A percentile compares a stretch with the other conserved stretches of the same genome.
phyloP scores from a whole-genome alignment of 2,113 vertebrate genomes.

The Alethe diademata region DNA sequence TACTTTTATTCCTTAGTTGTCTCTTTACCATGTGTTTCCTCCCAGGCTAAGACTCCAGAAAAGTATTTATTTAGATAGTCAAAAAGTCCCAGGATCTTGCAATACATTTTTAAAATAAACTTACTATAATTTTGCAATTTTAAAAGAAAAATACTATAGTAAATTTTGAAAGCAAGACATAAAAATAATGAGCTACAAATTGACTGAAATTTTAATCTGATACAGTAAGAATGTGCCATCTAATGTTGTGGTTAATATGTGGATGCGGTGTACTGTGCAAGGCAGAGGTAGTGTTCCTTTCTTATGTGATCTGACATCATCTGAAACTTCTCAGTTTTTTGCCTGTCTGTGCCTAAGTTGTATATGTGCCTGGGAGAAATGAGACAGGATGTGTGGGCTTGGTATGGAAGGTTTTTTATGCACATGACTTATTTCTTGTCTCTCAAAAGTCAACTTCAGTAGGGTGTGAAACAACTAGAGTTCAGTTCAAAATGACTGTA shows the following conservation, averaged over 20 bases:
- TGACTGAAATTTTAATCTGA: background rate
- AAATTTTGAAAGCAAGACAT: background rate
- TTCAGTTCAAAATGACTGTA: background rate
- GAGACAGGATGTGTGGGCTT: background rate
- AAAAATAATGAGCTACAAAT: background rate
- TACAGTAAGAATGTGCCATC: background rate
- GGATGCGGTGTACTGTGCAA: background rate
- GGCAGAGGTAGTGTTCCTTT: background rate
- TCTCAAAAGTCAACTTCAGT: background rate
- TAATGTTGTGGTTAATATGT: background rate
- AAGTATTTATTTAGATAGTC: background rate
- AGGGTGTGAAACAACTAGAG: background rate
- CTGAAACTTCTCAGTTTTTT: background rate
- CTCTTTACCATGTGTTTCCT: background rate
- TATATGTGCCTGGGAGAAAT: accelerated
- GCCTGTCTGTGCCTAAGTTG: background rate
- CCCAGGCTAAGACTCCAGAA: background rate
- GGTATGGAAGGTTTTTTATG: background rate
- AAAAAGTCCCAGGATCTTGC: background rate
- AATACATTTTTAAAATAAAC: background rate
- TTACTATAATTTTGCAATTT: background rate
- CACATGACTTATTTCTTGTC: background rate
- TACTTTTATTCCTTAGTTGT: background rate
- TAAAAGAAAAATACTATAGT: background rate
- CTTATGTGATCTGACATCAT: background rate